Evolutionary conservation across 2,113 vertebrate genomes (phyloP).

Genomic region (Motacilla alba): DNA sequence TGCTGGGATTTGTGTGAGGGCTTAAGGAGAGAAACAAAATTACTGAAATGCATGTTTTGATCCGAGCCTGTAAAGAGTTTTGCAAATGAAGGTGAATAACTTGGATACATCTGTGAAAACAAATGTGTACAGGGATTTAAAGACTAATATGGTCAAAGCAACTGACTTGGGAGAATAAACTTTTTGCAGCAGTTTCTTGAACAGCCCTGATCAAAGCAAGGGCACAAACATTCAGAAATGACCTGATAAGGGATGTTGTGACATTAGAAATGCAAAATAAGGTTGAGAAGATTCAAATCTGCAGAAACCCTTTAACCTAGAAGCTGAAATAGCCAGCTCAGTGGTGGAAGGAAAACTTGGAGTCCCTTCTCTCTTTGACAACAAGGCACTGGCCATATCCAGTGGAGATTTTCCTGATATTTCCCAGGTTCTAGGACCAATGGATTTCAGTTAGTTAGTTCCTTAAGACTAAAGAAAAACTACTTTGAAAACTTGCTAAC

Average conservation of each 20-base stretch:
- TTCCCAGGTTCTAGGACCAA: background rate
- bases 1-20: background rate
- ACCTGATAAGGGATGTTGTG: background rate
- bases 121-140: background rate
- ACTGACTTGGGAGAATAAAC: background rate
- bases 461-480: background rate
- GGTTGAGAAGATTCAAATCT: background rate
- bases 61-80: background rate
- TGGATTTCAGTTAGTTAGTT: background rate
- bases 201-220: background rate
- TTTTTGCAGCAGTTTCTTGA: background rate
- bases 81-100: background rate
- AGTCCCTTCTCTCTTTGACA: background rate
- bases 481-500: background rate
- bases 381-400: background rate
- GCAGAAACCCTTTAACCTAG: background rate
- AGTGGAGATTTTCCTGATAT: background rate
- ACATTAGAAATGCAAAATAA: background rate
- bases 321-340: background rate
- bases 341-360: background rate
- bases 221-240: background rate
- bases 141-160: background rate
- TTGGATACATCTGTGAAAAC: background rate
- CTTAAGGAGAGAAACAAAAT: background rate
- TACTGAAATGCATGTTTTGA: background rate